These are phyloP conservation scores for Tetragonula clypearis DNA, from an alignment of 1,140 invertebrate genomes.

Conservation along the genomic window DNA sequence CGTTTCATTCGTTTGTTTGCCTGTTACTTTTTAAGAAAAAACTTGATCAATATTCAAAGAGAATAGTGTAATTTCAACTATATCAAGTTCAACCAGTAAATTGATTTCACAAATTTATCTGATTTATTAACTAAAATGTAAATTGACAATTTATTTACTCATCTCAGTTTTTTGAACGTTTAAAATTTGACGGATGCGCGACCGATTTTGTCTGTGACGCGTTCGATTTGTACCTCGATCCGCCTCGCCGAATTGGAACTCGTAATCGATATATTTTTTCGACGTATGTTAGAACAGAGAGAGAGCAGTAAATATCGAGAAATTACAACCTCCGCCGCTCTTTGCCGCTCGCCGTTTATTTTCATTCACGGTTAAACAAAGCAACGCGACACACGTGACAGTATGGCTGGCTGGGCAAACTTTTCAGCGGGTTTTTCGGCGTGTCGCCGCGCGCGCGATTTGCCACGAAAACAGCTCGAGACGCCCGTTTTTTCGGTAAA, in stretches of 20 bases:
- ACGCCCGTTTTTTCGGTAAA: slow-evolving; percentile 16
- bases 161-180: no score
- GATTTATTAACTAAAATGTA: no score
- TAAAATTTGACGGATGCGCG: no score
- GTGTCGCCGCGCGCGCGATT: background rate
- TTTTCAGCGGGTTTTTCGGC: background rate
- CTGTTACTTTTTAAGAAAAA: no score
- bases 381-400: background rate
- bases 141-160: no score
- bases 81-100: no score
- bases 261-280: background rate
- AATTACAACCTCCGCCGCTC: background rate
- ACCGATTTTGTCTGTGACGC: no score
- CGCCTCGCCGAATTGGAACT: background rate
- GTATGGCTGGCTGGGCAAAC: background rate
- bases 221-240: background rate
- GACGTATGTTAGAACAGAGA: background rate
- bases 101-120: no score
- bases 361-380: background rate
- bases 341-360: background rate
- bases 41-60: no score
- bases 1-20: no score
- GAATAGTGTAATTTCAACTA: no score
- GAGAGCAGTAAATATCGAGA: background rate
- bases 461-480: background rate